A percentile compares a stretch with the other conserved stretches of the same genome.
Evolutionary conservation across 2,888 invertebrate genomes (phyloP).

Genomic region (Catocala sponsa): DNA sequence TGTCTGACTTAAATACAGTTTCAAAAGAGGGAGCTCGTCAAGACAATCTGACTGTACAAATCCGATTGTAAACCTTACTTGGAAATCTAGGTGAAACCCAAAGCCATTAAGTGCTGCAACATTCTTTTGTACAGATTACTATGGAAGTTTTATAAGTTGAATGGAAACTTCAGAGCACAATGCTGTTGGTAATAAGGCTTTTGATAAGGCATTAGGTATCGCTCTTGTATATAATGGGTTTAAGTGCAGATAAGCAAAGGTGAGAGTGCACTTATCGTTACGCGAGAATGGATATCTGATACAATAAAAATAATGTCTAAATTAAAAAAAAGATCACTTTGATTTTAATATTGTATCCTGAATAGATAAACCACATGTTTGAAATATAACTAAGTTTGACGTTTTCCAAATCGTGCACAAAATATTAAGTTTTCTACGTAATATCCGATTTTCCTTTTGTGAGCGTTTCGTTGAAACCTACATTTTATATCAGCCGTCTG

Average conservation of each 20-base stretch:
- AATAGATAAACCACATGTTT: too few species aligned
- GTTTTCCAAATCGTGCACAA: too few species aligned
- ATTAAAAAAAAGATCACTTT: too few species aligned
- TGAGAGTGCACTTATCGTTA: conserved; percentile 4
- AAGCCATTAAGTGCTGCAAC: conserved; percentile 33
- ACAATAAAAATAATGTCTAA: neutral
- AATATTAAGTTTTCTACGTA: too few species aligned
- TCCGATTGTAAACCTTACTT: conserved; percentile 47
- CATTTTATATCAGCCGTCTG: too few species aligned
- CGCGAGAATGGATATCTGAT: neutral
- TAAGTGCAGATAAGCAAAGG: conserved; percentile 1
- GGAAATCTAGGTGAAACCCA: conserved; percentile 31
- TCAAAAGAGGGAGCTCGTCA: conserved; percentile 12
- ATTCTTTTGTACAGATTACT: conserved; percentile 35
- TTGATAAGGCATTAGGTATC: conserved; percentile 25
- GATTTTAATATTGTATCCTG: too few species aligned
- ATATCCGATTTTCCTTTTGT: too few species aligned
- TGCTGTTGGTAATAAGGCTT: conserved; percentile 17
- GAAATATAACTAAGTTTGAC: too few species aligned
- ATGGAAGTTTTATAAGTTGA: conserved; percentile 23
- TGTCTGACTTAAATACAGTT: conserved; percentile 13
- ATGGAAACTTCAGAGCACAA: conserved; percentile 30
- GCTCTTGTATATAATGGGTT: conserved; percentile 14
- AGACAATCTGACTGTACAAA: conserved; percentile 32
- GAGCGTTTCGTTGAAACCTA: too few species aligned